Base-by-base conservation (phyloP, 2,113 vertebrate genomes). In the Phodopus roborovskii region DNA sequence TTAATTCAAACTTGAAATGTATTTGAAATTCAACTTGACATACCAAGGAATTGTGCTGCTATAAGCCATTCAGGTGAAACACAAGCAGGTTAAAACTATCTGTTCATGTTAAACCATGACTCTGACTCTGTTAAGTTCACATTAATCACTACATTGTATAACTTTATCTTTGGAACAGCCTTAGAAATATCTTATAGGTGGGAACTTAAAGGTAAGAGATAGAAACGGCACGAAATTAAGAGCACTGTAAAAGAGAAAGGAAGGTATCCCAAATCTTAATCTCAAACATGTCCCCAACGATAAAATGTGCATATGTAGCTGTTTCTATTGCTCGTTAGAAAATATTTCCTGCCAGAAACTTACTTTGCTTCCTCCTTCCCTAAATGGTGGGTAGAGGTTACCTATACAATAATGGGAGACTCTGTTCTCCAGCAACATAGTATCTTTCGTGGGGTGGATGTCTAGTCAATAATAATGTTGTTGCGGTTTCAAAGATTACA, bases 1-100 rank as follows among this genome's bases (percentile, higher is more conserved):
- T 56, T 78, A 50, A 93, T 84, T 74, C 83, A 81, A 90, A 58
- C 22, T 86, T 66, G 74, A 73, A 97, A 82, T 3, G 19, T 94
- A 36, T 28, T 70, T 68, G 45, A 92, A 60, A 95, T 66, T 87
- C 62, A 78, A 87, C 62, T 66, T 73, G 45, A 48, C 45, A 73
- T 13, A 75, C 28, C 26, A 93, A 91, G 36, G 92, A 78, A 90
- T 16, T 73, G 13, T 75, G 53, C 36, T 75, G 53, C 36, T 85
- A 75, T 66, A 88, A 62, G 79, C 11, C 83, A 95, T 50, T 48
- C 28, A 83, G 24, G 17, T 50, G 87, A 93, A 36, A 58, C 22
- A 30, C 0, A 5, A 88, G 68, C 17, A 81, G 3, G 3, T 88
- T 73, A 77, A 33, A 90, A 94, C 78, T 17, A 56, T 92, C 73